A percentile compares a stretch with the other conserved stretches of the same genome.
Conservation (phyloP, 2,113 vertebrate species). For the Indicator indicator region DNA sequence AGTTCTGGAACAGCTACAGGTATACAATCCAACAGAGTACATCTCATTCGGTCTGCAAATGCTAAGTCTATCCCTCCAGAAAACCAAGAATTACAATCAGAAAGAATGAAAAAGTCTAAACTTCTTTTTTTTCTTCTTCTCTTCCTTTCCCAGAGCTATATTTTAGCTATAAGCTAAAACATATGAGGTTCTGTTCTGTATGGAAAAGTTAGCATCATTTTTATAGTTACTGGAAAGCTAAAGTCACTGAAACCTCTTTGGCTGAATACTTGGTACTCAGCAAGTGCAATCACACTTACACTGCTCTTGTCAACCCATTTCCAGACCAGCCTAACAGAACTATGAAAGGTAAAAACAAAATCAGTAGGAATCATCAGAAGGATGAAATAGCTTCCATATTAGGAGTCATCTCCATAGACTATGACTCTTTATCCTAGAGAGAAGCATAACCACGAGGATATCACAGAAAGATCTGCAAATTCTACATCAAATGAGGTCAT, state of each 20-base stretch:
- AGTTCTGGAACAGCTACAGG: background rate
- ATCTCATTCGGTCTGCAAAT: background rate
- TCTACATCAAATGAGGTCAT: background rate
- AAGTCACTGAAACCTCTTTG: background rate
- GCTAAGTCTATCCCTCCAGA: background rate
- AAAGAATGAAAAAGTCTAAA: background rate
- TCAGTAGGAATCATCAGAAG: background rate
- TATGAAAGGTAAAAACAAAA: background rate
- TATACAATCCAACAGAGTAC: background rate
- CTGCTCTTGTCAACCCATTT: background rate
- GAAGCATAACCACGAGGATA: background rate
- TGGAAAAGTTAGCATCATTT: background rate
- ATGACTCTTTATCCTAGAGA: background rate
- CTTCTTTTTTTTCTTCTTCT: rapidly evolving
- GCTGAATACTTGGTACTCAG: background rate
- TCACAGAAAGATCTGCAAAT: background rate
- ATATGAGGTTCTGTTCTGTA: background rate
- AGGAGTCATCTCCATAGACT: background rate
- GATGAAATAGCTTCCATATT: background rate
- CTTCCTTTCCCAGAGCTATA: background rate
- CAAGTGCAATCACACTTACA: background rate
- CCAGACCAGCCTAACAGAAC: background rate
- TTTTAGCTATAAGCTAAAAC: background rate
- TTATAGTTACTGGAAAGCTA: background rate
- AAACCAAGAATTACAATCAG: background rate